Evolutionary conservation across 1,140 invertebrate species (phyloP), one percentile per base, ranked within the genome.

Genomic region (Atta cephalotes): DNA sequence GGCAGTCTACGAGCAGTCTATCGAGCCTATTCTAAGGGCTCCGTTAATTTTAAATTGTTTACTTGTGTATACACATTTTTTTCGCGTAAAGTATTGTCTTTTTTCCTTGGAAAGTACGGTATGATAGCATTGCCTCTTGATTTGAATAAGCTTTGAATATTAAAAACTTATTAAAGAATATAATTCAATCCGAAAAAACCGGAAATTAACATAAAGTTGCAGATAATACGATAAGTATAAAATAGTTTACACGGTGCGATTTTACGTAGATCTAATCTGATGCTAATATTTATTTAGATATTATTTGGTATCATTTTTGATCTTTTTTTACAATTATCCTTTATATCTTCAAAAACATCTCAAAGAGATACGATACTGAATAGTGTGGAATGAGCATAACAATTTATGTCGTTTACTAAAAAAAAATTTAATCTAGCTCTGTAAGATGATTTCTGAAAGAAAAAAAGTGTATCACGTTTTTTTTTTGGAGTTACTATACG

Each of bases 91-190:
- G 89, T 93, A 91, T 93, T 92, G 92, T 92, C 82, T 90, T 88
- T 90, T 70, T 25, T 77, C 71, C 77, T 28, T 81, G 82, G 84
- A 94, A 95, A 94, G 92, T 93, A 93, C 93, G 92, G 92, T 93
- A 93, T 90, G 92, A 92, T 94, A 94, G 91, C 94, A 92, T 87
- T 93, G 93, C 92, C 92, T 92, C 91, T 85, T 56, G 49, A 65
- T n/a, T 14, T 25, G 39, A 74, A 21, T 49, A 39, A 62, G n/a
- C 39, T 51, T 76, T n/a, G 25, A 49, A 45, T 71, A 45, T 60
- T 84, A 49, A 58, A 76, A 63, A 74, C 0, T 35, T 51, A 3
- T 62, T 62, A 21, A 35, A 56, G 3, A 9, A 39, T 74, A 16
- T 74, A 62, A 31, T 49, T 49, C 3, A 51, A 70, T 49, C 2